Evolutionary conservation across 2,113 vertebrate genomes (phyloP).

Genomic region (Petrocephalus microphthalmus): DNA sequence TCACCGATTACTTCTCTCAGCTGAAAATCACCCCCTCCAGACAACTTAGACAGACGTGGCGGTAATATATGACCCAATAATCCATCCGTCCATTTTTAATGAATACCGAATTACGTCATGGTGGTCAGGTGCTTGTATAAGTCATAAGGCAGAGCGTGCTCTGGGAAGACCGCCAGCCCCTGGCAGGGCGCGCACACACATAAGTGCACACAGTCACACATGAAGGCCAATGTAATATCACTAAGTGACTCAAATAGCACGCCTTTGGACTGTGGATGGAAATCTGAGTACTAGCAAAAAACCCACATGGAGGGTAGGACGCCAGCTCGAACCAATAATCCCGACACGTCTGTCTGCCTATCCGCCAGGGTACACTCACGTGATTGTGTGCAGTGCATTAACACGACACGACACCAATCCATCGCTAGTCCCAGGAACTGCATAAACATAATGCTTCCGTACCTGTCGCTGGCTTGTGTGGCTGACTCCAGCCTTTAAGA

Average conservation of each 20-base stretch:
- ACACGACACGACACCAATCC: background rate
- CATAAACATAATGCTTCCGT: background rate
- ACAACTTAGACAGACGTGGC: background rate
- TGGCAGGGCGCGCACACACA: background rate
- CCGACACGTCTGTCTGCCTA: background rate
- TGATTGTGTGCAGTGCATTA: background rate
- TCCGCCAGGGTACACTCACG: background rate
- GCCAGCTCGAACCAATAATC: background rate
- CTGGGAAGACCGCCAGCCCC: background rate
- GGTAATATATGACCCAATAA: background rate
- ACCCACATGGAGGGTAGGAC: background rate
- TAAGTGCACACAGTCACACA: background rate
- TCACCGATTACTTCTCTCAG: background rate
- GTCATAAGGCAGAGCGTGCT: background rate
- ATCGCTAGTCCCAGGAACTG: background rate
- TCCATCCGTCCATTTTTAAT: background rate
- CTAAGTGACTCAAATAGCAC: background rate
- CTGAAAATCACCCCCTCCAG: background rate
- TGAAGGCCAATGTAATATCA: background rate
- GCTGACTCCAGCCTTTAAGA: background rate
- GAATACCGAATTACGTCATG: background rate
- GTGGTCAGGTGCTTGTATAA: background rate
- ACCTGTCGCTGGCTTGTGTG: background rate
- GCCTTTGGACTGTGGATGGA: conserved; percentile 5
- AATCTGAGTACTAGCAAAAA: background rate